These are phyloP conservation scores for Epinephelus lanceolatus DNA, from an alignment of 2,113 vertebrate species.

Conservation along the genomic window DNA sequence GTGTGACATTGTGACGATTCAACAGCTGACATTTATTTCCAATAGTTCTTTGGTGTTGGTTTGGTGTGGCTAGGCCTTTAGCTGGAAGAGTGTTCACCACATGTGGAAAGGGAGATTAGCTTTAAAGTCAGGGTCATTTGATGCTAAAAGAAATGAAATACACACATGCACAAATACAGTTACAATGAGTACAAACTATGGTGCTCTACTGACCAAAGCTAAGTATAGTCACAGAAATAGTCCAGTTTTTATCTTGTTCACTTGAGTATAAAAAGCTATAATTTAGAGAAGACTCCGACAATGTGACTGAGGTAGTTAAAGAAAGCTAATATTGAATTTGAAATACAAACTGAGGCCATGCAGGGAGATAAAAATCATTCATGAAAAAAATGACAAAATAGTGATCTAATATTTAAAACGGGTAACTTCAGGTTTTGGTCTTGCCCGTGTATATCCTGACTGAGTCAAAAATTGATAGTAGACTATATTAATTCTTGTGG, in stretches of 20 bases:
- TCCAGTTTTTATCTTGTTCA: neutral
- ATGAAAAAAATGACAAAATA: neutral
- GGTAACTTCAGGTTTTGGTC: neutral
- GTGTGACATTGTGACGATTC: too few species aligned
- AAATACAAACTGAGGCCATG: slow-evolving; percentile 13
- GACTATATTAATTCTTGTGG: too few species aligned
- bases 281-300: neutral
- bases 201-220: too few species aligned
- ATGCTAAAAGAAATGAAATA: neutral
- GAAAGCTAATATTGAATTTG: slow-evolving; percentile 5
- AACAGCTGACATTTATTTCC: too few species aligned
- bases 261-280: neutral
- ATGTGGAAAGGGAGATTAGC: neutral
- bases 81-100: neutral
- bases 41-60: too few species aligned
- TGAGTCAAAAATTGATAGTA: neutral
- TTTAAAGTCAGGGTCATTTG: neutral
- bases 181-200: neutral
- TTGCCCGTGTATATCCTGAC: neutral
- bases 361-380: slow-evolving; percentile 1
- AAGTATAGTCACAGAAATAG: too few species aligned
- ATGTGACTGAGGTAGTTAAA: slow-evolving; percentile 9
- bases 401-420: slow-evolving; percentile 1
- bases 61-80: neutral
- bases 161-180: neutral